Conservation (phyloP, 2,113 vertebrate genomes). For the Pangasianodon gigas region DNA sequence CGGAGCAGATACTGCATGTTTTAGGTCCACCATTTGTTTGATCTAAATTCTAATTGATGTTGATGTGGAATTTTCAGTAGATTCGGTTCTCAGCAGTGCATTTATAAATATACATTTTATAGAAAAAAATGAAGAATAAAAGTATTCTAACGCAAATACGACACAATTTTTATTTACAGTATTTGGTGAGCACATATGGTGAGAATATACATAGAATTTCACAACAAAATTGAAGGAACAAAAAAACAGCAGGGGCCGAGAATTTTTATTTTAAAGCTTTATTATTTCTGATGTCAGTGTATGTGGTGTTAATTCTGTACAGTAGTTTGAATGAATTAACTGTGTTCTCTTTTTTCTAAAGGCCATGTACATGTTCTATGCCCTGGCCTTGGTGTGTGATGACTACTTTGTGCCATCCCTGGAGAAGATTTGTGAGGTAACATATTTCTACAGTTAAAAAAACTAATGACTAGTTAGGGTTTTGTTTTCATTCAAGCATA, state of each 20-base stretch:
- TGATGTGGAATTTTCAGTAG: not conserved
- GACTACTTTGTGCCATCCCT: constrained; percentile 97
- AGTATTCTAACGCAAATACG: not conserved
- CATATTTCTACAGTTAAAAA: constrained; percentile 38
- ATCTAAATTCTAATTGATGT: not conserved
- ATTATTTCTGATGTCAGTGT: not conserved
- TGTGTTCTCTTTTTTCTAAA: constrained; percentile 65
- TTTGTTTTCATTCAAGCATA: not conserved
- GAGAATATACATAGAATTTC: not conserved
- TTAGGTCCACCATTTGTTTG: not conserved
- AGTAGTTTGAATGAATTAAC: not conserved
- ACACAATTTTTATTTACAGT: not conserved
- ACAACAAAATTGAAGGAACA: not conserved
- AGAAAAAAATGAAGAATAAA: not conserved
- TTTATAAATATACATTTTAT: not conserved
- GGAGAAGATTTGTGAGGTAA: constrained; percentile 95
- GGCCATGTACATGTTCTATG: constrained; percentile 98
- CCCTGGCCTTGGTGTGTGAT: constrained; percentile 92
- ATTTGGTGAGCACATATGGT: not conserved
- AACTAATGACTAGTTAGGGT: not conserved
- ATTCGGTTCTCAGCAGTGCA: not conserved
- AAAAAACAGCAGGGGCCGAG: not conserved
- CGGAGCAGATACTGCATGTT: constrained; percentile 7
- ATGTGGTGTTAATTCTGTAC: not conserved
- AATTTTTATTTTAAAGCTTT: not conserved